Base-by-base conservation (phyloP, 2,888 invertebrate species). In the Thumatha senex region DNA sequence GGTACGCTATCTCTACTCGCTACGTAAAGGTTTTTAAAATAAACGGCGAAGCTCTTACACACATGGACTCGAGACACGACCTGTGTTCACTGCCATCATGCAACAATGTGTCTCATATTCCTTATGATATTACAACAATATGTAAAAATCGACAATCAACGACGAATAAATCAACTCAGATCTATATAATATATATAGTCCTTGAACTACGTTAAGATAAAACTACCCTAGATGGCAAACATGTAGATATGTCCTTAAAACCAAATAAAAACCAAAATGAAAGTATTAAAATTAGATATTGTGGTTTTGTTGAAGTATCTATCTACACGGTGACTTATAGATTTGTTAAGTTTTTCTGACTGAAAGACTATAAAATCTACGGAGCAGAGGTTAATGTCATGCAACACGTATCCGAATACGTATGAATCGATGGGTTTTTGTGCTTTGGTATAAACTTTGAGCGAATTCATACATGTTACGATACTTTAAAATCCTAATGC, bases 361-460 rank as follows among this genome's bases (percentile, higher is more conserved):
- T 86, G 91, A 91, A 91, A 89, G 89, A 90, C 91, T 87, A 86
- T 84, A 82, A 87, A 91, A 90, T 91, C 90, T 89, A 89, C 75
- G 70, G 81, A 80, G 79, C 78, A 74, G 73, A 67, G 78, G 76
- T 80, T 69, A 81, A 82, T 81, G 83, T 84, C 82, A 81, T 78
- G 82, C 79, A 79, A 83, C 81, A 83, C 82, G 85, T 86, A 82
- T 85, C 82, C 78, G 76, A 83, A 80, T 84, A 82, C 79, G 80
- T 82, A 84, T 82, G 88, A 85, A 86, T 90, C 91, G 91, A 89
- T 91, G 91, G 91, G 91, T 80, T 87, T 82, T 88, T 89, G 91
- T 89, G 89, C 91, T 91, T 91, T 91, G 90, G 90, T 91, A 91
- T 91, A 89, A 89, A 88, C 80, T 82, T 90, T 91, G 91, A 91